A percentile compares a stretch with the other conserved stretches of the same genome.
phyloP scores from a whole-genome alignment of 1,140 invertebrate species.

The Venturia canescens region DNA sequence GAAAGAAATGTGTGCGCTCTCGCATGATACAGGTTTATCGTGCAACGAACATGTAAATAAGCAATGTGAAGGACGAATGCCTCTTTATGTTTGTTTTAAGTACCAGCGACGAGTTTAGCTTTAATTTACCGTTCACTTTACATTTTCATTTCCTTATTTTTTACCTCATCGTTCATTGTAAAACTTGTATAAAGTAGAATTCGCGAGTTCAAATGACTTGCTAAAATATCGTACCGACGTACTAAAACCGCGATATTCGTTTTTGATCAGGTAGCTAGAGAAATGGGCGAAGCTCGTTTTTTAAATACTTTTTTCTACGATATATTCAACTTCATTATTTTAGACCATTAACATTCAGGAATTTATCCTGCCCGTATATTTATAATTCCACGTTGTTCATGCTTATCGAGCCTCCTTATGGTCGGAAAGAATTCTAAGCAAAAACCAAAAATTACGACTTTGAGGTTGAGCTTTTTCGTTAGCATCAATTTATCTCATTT shows the following conservation, averaged over 20 bases:
- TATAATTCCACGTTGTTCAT: no score
- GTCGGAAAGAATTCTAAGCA: no score
- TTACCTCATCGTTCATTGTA: neutral
- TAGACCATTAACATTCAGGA: no score
- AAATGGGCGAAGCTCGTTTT: neutral
- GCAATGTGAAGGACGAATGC: neutral
- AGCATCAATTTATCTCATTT: neutral
- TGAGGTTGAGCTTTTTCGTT: no score
- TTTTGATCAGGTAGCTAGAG: neutral
- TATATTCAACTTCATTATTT: no score
- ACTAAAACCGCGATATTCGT: neutral
- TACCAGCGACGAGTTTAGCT: constrained; percentile 43
- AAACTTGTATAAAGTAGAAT: constrained; percentile 1
- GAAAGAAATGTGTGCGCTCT: neutral
- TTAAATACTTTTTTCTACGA: no score
- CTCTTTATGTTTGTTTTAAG: constrained; percentile 29
- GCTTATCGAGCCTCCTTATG: no score
- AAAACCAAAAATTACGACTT: no score
- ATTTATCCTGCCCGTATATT: no score
- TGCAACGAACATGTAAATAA: constrained; percentile 27
- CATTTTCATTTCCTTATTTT: neutral
- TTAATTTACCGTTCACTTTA: constrained; percentile 42
- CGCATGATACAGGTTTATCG: constrained; percentile 25
- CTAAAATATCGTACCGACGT: neutral
- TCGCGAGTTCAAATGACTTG: neutral